phyloP scores from a whole-genome alignment of 2,113 vertebrate species.

The Glaucidium brasilianum region DNA sequence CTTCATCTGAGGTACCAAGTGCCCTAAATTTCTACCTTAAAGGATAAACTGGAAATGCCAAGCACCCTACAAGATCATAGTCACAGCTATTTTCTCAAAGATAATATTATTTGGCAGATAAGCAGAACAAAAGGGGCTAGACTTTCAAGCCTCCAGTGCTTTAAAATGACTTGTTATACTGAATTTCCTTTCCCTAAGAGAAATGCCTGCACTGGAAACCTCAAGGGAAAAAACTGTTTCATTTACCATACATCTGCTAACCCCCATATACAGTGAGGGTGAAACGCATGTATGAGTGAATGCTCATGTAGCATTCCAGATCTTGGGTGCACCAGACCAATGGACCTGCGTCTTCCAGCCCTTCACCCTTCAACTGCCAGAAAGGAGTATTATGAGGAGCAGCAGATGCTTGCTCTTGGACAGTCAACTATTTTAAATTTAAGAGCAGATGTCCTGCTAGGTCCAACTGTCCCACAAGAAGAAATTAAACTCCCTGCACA shows the following conservation, averaged over 20 bases:
- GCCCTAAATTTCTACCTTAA: constrained; percentile 1
- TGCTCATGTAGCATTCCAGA: not conserved
- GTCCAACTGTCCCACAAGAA: not conserved
- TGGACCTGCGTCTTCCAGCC: not conserved
- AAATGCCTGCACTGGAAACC: not conserved
- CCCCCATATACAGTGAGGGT: fast-evolving
- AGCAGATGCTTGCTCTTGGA: not conserved
- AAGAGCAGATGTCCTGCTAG: not conserved
- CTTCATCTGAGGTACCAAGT: constrained; percentile 7
- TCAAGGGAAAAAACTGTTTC: not conserved
- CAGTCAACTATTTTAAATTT: not conserved
- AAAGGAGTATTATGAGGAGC: not conserved
- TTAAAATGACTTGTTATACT: not conserved
- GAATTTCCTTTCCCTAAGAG: not conserved
- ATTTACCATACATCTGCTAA: not conserved
- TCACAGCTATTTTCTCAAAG: not conserved
- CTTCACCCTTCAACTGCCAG: not conserved
- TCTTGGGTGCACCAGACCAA: not conserved
- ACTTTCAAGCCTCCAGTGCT: not conserved
- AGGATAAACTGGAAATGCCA: not conserved
- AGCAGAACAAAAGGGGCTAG: not conserved
- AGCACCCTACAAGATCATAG: not conserved
- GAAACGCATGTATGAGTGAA: fast-evolving
- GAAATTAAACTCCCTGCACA: not conserved
- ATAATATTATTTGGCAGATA: not conserved